A percentile compares a stretch with the other conserved stretches of the same genome.
Conservation (phyloP, 1,140 invertebrate genomes). For the Hylaeus anthracinus region DNA sequence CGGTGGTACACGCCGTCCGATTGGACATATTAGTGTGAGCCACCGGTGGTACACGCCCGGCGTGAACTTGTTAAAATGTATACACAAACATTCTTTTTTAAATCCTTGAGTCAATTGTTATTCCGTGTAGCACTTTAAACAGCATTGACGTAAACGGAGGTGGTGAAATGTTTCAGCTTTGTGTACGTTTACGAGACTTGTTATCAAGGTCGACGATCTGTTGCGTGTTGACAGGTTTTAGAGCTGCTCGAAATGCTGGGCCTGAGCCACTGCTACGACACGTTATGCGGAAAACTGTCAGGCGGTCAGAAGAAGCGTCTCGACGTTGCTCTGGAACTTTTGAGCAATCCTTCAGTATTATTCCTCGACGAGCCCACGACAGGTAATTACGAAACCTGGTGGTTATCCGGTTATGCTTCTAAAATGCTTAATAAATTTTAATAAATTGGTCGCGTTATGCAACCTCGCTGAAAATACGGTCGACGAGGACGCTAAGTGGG, state of each 20-base stretch:
- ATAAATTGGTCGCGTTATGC: background rate
- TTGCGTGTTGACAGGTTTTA: constrained; percentile 71
- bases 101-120: no score
- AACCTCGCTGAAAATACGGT: background rate
- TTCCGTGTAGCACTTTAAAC: no score
- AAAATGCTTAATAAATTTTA: background rate
- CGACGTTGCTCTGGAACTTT: constrained; percentile 85
- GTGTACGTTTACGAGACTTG: background rate
- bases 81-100: no score
- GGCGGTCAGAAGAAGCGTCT: constrained; percentile 88
- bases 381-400: constrained; percentile 74
- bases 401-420: no score
- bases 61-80: no score
- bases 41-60: no score
- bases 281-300: constrained; percentile 83
- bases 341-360: constrained; percentile 89
- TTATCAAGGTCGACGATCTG: background rate
- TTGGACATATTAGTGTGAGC: no score
- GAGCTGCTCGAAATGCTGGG: constrained; percentile 85
- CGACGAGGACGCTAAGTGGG: no score
- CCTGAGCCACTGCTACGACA: constrained; percentile 82
- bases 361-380: constrained; percentile 90
- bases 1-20: no score
- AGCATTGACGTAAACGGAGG: no score
- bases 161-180: background rate